A percentile compares a stretch with the other conserved stretches of the same genome.
Evolutionary conservation across 2,888 invertebrate genomes (phyloP).

Genomic region (Latrodectus elegans): DNA sequence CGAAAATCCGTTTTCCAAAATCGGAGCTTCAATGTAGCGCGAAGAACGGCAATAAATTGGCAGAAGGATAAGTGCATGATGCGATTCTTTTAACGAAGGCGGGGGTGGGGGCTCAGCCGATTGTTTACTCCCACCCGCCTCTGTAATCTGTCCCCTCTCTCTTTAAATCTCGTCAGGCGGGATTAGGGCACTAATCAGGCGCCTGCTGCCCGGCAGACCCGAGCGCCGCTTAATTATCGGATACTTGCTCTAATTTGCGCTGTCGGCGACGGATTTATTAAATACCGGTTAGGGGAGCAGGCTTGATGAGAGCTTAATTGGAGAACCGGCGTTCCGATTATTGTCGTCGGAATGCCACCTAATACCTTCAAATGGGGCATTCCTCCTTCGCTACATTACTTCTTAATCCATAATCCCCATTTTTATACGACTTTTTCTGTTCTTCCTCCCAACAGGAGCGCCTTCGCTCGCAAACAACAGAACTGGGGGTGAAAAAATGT

Average conservation of each 20-base stretch:
- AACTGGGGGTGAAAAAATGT: no score
- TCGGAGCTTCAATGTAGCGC: conserved; percentile 9
- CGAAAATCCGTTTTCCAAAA: conserved; percentile 35
- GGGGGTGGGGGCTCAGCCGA: neutral
- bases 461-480: neutral
- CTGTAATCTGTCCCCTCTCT: conserved; percentile 45
- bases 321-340: conserved; percentile 51
- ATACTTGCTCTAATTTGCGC: conserved; percentile 68
- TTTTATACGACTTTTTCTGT: conserved; percentile 13
- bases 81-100: conserved; percentile 56
- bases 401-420: conserved; percentile 63
- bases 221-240: conserved; percentile 63
- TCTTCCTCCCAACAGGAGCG: neutral
- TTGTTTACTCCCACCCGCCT: conserved; percentile 13
- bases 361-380: conserved; percentile 65
- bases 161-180: conserved; percentile 67
- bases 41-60: conserved; percentile 26
- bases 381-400: conserved; percentile 60
- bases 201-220: conserved; percentile 14
- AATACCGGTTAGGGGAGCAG: conserved; percentile 47
- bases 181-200: conserved; percentile 66
- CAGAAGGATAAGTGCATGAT: conserved; percentile 42
- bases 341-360: conserved; percentile 62
- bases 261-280: conserved; percentile 65
- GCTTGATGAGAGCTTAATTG: conserved; percentile 65